phyloP scores from a whole-genome alignment of 2,113 vertebrate genomes.

The Prunella fulvescens region DNA sequence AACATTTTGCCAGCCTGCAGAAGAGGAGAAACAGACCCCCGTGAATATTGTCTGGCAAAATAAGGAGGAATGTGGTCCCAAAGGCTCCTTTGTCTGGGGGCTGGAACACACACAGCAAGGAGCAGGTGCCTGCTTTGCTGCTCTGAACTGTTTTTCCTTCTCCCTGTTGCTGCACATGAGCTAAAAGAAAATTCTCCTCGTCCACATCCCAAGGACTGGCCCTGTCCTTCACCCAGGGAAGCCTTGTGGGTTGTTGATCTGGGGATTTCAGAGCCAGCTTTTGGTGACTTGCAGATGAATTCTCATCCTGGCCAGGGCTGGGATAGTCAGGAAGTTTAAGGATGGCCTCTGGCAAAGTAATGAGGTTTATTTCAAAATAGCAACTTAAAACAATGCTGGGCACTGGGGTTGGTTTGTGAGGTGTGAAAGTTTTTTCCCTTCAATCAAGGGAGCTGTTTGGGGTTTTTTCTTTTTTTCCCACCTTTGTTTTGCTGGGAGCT shows the following conservation, averaged over 20 bases:
- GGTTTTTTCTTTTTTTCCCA: too few relatives aligned
- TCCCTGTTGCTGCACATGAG: not conserved
- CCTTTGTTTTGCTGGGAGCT: not conserved
- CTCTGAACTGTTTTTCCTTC: not conserved
- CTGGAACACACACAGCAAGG: not conserved
- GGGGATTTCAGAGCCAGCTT: not conserved
- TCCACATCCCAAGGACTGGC: not conserved
- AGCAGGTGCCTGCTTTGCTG: conserved; percentile 35
- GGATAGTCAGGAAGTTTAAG: not conserved
- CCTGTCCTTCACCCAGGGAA: not conserved
- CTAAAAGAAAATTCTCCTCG: not conserved
- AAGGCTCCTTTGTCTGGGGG: conserved; percentile 31
- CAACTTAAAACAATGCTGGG: not conserved
- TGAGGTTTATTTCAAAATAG: not conserved
- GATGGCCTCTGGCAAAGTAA: not conserved
- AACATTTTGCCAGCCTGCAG: conserved; percentile 35
- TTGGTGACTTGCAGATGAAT: not conserved
- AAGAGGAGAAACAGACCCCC: conserved; percentile 41
- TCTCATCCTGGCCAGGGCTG: not conserved
- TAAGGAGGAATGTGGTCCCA: conserved; percentile 13
- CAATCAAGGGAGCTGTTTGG: not conserved
- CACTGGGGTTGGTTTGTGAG: not conserved
- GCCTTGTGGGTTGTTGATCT: not conserved
- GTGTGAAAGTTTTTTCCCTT: not conserved
- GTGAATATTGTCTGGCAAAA: conserved; percentile 46